Conservation (phyloP, 2,797 vertebrate genomes). For the Coilia nasus region DNA sequence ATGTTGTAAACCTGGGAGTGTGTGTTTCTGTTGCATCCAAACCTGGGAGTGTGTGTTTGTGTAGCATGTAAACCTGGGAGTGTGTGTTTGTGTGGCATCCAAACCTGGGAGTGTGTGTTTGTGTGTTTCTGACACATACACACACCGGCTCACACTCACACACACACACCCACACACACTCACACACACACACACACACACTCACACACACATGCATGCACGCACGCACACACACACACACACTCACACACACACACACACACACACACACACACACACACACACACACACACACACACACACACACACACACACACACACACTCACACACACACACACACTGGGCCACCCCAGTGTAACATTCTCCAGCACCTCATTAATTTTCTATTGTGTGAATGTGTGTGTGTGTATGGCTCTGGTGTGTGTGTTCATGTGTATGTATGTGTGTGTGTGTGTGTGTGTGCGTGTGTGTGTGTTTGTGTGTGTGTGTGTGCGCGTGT, state of each 20-base stretch:
- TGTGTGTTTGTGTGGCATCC: too few species aligned
- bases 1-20: too few species aligned
- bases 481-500: neutral
- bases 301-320: neutral
- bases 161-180: slow-evolving; percentile 8
- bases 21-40: too few species aligned
- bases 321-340: slow-evolving; percentile 11
- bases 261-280: neutral
- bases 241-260: neutral
- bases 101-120: too few species aligned
- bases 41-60: too few species aligned
- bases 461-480: neutral
- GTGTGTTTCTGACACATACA: too few species aligned
- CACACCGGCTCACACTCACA: neutral
- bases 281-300: neutral
- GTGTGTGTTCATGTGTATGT: neutral
- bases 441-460: neutral
- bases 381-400: neutral
- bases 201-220: neutral
- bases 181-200: neutral
- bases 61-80: too few species aligned
- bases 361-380: too few species aligned
- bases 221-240: neutral
- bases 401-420: neutral
- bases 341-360: too few species aligned